Conservation (phyloP, 2,113 vertebrate genomes). For the Alectura lathami region DNA sequence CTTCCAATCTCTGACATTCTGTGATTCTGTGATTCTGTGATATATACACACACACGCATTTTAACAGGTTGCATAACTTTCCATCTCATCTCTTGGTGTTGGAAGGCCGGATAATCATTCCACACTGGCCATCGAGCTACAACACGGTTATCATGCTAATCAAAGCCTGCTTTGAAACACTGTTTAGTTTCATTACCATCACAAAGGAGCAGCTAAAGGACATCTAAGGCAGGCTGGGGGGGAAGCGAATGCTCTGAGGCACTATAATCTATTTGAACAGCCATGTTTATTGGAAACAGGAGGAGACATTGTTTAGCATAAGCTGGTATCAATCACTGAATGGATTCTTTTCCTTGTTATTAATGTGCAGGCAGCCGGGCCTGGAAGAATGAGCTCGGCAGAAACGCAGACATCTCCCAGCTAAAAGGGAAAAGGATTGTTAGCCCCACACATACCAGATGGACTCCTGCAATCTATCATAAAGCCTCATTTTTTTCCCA, state of each 20-base stretch:
- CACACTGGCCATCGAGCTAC: conserved; percentile 29
- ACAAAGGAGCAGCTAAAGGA: conserved; percentile 60
- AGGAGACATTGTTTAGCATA: conserved; percentile 49
- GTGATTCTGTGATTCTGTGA: no score
- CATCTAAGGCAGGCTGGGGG: neutral
- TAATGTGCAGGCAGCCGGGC: neutral
- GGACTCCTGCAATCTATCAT: neutral
- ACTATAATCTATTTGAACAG: conserved; percentile 63
- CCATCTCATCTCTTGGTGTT: neutral
- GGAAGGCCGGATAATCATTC: conserved; percentile 31
- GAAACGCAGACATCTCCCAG: neutral
- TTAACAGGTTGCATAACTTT: conserved; percentile 1
- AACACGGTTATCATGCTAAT: conserved; percentile 61
- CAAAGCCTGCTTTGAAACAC: conserved; percentile 48
- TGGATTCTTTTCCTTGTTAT: conserved; percentile 25
- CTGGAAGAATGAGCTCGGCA: conserved; percentile 7
- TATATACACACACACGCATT: no score
- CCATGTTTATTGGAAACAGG: conserved; percentile 53
- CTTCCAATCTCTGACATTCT: no score
- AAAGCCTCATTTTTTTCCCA: neutral
- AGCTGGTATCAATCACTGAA: conserved; percentile 35
- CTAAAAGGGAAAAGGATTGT: neutral
- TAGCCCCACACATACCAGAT: neutral
- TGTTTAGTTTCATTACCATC: conserved; percentile 65
- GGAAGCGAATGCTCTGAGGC: conserved; percentile 27